Percentiles rank a stretch among this genome's conserved stretches.
Evolutionary conservation across 2,888 invertebrate genomes (phyloP).

Genomic region (Pollenia angustigena): DNA sequence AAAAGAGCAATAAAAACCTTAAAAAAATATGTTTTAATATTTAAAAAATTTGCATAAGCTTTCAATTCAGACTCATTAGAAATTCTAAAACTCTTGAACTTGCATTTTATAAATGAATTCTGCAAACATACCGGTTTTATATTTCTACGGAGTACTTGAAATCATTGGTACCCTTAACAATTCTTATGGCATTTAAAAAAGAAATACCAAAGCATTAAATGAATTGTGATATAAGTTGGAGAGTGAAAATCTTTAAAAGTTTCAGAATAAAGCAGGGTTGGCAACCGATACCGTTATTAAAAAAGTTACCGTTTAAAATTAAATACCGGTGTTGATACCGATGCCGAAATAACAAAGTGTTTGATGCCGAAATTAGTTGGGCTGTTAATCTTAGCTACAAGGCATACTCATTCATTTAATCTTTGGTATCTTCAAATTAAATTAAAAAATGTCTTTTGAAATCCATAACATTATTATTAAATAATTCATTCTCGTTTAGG

Average conservation of each 20-base stretch:
- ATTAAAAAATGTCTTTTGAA: too few species aligned
- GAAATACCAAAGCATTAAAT: background rate
- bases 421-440: too few species aligned
- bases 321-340: too few species aligned
- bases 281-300: too few species aligned
- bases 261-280: background rate
- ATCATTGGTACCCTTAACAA: background rate
- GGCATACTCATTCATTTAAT: too few species aligned
- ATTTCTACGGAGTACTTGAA: background rate
- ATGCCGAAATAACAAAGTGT: too few species aligned
- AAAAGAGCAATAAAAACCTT: background rate
- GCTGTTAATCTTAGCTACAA: too few species aligned
- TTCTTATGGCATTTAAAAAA: background rate
- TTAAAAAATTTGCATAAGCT: constrained; percentile 20
- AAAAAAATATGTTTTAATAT: background rate
- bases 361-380: too few species aligned
- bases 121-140: background rate
- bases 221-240: background rate
- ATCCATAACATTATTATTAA: too few species aligned
- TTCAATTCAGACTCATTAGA: constrained; percentile 25
- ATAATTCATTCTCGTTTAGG: too few species aligned
- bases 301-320: too few species aligned
- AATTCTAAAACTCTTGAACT: constrained; percentile 33
- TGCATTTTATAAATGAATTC: background rate
- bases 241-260: background rate